phyloP scores from a whole-genome alignment of 2,888 invertebrate species.

The Synanthedon vespiformis region DNA sequence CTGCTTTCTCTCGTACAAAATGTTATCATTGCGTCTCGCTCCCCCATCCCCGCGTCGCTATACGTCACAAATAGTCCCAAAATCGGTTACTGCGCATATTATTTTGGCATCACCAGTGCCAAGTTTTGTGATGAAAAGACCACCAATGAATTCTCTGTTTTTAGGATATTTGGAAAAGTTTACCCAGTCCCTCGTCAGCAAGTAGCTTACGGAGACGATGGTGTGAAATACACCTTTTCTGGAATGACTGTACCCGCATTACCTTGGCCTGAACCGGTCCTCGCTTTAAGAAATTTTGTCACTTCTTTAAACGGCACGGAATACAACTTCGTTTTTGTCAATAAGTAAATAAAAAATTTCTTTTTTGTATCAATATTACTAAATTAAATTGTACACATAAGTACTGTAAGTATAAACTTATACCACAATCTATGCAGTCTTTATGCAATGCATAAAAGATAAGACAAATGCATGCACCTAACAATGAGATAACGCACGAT shows the following conservation, averaged over 20 bases:
- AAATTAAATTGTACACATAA: background rate
- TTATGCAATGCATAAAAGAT: too few relatives aligned
- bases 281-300: constrained; percentile 62
- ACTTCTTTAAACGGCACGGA: constrained; percentile 57
- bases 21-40: too few relatives aligned
- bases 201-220: constrained; percentile 76
- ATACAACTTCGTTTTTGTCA: constrained; percentile 76
- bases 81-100: too few relatives aligned
- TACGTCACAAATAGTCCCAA: too few relatives aligned
- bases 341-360: constrained; percentile 61
- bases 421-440: too few relatives aligned
- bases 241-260: constrained; percentile 73
- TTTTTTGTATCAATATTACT: background rate
- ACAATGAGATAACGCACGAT: background rate
- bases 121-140: too few relatives aligned
- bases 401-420: background rate
- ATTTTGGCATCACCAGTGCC: too few relatives aligned
- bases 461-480: too few relatives aligned
- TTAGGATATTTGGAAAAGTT: constrained; percentile 75
- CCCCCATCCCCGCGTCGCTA: too few relatives aligned
- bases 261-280: constrained; percentile 71
- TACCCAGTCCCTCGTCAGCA: constrained; percentile 76
- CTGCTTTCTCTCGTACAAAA: too few relatives aligned
- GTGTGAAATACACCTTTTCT: constrained; percentile 75
- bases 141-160: constrained; percentile 2